Evolutionary conservation across 2,113 vertebrate genomes (phyloP).

Genomic region (Furnarius figulus): DNA sequence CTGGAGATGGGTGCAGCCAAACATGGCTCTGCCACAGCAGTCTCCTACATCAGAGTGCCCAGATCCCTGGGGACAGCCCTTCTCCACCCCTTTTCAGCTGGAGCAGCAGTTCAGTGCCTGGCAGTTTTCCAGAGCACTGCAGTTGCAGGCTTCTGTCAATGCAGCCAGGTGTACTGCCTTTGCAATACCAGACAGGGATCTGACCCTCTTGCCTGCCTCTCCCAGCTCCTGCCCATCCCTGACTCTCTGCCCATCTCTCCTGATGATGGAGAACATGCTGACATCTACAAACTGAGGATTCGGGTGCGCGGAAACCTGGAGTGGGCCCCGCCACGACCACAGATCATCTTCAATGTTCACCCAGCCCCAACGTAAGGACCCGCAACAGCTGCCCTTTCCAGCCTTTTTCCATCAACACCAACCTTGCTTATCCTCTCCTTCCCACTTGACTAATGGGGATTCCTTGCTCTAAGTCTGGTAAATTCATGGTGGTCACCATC

Average conservation of each 20-base stretch:
- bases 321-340: conserved; percentile 94
- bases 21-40: background rate
- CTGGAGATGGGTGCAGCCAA: background rate
- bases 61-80: background rate
- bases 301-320: conserved; percentile 95
- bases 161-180: background rate
- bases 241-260: conserved; percentile 95
- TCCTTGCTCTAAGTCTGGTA: background rate
- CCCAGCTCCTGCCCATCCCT: conserved; percentile 92
- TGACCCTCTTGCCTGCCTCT: background rate
- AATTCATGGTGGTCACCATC: fast-evolving
- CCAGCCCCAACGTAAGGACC: conserved; percentile 88
- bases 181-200: background rate
- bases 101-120: background rate
- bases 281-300: conserved; percentile 96
- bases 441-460: fast-evolving
- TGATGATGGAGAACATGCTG: conserved; percentile 92
- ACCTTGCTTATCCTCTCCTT: background rate
- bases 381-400: background rate
- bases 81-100: background rate
- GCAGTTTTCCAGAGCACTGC: background rate
- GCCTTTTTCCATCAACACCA: background rate
- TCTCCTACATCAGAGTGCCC: background rate
- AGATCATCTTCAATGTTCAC: conserved; percentile 98
- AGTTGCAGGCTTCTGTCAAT: background rate